Conservation (phyloP, 2,888 invertebrate species). For the Leptinotarsa rubiginosa region DNA sequence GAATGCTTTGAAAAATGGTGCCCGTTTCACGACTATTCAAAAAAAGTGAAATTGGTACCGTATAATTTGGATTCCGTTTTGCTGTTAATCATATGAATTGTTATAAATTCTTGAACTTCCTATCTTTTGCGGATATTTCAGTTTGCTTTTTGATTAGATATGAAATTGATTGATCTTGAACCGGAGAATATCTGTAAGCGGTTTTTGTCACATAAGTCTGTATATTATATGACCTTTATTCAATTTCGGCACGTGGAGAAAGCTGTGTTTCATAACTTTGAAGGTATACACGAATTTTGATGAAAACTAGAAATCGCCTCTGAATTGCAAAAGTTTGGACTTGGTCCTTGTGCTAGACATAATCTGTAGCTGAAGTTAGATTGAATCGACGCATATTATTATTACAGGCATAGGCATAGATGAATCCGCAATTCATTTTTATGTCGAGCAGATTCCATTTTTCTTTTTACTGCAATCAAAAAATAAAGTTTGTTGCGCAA, state of each 20-base stretch:
- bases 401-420: no score
- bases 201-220: not conserved
- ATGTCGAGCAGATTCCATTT: not conserved
- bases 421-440: not conserved
- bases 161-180: not conserved
- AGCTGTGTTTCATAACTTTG: not conserved
- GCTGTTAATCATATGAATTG: not conserved
- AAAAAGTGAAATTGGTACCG: no score
- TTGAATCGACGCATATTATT: no score
- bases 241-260: not conserved
- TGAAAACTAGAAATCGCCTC: not conserved
- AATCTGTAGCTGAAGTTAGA: no score
- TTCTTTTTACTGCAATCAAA: not conserved
- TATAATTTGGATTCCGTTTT: not conserved
- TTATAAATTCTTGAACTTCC: not conserved
- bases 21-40: no score
- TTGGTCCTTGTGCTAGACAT: not conserved
- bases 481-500: not conserved
- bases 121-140: not conserved
- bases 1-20: no score
- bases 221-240: not conserved
- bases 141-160: not conserved
- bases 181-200: not conserved
- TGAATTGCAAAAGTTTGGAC: not conserved
- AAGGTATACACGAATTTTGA: not conserved